phyloP scores from a whole-genome alignment of 1,140 invertebrate species.

The Tetragnatha versicolor region DNA sequence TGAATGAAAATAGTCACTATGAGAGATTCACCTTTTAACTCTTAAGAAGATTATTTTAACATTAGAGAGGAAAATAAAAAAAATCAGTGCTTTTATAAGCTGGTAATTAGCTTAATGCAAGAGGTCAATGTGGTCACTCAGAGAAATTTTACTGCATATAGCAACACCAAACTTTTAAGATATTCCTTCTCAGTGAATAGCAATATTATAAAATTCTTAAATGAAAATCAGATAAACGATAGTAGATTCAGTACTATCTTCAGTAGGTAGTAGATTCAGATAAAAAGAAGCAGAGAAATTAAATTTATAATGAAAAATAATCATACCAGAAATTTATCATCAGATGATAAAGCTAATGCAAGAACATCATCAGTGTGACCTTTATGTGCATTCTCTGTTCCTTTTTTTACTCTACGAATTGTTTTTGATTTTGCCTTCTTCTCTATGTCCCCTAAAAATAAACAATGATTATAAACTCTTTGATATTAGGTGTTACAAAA shows the following conservation, averaged over 20 bases:
- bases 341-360: conserved; percentile 80
- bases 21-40: no score
- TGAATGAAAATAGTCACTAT: no score
- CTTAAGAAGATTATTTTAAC: no score
- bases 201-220: not conserved
- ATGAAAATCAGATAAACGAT: not conserved
- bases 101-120: no score
- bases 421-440: conserved; percentile 65
- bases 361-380: conserved; percentile 71
- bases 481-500: not conserved
- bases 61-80: no score
- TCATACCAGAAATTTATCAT: conserved; percentile 79
- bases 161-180: not conserved
- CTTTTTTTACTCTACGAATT: conserved; percentile 62
- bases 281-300: not conserved
- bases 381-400: conserved; percentile 50
- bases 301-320: not conserved
- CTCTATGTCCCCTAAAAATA: conserved; percentile 68
- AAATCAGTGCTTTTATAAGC: no score
- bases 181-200: no score
- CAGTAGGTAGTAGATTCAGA: not conserved
- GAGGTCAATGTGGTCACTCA: no score
- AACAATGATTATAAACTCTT: not conserved
- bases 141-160: not conserved
- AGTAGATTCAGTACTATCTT: not conserved